Base-by-base conservation (phyloP, 2,113 vertebrate species). In the Protobothrops mucrosquamatus region DNA sequence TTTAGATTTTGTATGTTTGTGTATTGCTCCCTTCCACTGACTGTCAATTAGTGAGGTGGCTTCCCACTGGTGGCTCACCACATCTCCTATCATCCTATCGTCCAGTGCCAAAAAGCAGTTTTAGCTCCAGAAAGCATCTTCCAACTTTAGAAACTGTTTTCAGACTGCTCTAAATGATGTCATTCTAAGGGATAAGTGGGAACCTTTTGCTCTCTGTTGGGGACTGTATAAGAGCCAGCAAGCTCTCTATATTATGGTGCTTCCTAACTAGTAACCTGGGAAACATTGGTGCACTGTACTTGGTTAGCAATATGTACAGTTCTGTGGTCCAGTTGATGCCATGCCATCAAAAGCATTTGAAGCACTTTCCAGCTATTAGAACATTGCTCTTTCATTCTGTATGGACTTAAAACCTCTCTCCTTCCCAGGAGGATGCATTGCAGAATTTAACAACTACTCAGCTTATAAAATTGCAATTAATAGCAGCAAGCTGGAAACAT, bases 401-500 rank as follows among this genome's bases (percentile, higher is more conserved):
- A 51, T 86, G 23, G 90, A 86, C 55, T 93, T 89, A 85, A 94
- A 95, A 94, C 23, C 61, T 91, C 20, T 81, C 23, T 46, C 56
- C 92, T 94, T 94, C 94, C 89, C 90, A 94, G 88, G 95, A 88
- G 56, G 87, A 90, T 90, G 46, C 74, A 91, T 94, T 94, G 95
- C 93, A 95, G 94, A 96, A 96, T 94, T 96, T 95, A 95, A 94
- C 94, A 94, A 94, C 93, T 95, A 48, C 90, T 94, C 94, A 96
- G 95, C 97, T 97, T 97, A 98, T 98, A 97, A 97, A 97, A 96
- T 18, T 94, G 51, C 94, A 96, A 97, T 98, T 97, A 98, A 97
- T 95, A 96, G 94, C 69, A 90, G 93, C 95, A 95, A 97, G 94
- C 95, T 96, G 96, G 97, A 96, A 97, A 96, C 93, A 93, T 59